Conservation (phyloP, 2,113 vertebrate genomes). For the Cavia aperea region DNA sequence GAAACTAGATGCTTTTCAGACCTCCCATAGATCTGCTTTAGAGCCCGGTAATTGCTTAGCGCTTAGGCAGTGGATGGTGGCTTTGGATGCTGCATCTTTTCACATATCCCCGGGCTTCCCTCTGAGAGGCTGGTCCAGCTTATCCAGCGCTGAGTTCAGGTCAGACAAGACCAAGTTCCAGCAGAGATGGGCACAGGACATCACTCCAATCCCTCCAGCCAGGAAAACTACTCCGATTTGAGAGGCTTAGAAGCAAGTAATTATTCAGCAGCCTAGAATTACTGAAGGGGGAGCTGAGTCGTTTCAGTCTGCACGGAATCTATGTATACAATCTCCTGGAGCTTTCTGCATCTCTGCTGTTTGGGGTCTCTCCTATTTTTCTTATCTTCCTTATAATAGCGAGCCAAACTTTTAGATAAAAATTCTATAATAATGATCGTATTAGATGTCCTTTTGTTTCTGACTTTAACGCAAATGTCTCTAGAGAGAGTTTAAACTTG, state of each 20-base stretch:
- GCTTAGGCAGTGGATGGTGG: not conserved
- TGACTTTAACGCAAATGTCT: not conserved
- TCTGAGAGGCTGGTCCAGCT: not conserved
- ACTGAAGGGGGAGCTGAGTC: not conserved
- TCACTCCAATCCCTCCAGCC: too few species aligned
- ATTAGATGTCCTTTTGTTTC: not conserved
- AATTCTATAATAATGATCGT: not conserved
- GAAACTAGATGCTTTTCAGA: not conserved
- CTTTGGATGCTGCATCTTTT: not conserved
- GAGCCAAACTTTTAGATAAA: not conserved
- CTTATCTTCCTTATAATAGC: not conserved
- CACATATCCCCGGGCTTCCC: not conserved
- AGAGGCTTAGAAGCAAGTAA: not conserved
- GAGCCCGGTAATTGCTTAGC: not conserved
- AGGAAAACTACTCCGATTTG: not conserved
- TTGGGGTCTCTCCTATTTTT: not conserved
- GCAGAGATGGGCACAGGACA: not conserved
- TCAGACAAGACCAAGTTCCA: not conserved
- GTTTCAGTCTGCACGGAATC: not conserved
- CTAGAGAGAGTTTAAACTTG: slow-evolving; percentile 11
- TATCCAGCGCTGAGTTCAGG: too few species aligned
- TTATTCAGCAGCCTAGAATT: not conserved
- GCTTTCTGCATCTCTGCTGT: not conserved
- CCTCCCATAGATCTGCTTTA: not conserved
- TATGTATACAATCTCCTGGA: not conserved